Evolutionary conservation across 35 echinoderm and acorn worm genomes (phyloP).

Genomic region (Heliocidaris tuberculata): DNA sequence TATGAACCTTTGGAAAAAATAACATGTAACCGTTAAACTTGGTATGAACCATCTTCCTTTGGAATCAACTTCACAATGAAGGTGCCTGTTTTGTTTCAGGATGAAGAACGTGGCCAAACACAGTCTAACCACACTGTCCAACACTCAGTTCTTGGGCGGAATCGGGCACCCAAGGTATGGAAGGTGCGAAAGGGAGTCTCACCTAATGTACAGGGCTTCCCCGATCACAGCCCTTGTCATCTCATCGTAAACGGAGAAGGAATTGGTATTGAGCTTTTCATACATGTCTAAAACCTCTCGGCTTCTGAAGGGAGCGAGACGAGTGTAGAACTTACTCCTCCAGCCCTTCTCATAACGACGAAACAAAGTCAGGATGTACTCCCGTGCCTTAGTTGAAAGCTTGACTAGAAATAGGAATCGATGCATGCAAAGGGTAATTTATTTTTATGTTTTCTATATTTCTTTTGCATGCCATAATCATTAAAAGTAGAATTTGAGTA

Average conservation of each 20-base stretch:
- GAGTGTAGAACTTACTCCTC: neutral
- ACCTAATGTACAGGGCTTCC: slow-evolving; percentile 25
- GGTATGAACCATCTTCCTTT: neutral
- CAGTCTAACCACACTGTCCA: no score
- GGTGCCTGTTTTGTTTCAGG: neutral
- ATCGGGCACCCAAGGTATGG: neutral
- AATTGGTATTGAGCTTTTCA: slow-evolving; percentile 1
- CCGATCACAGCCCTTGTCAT: slow-evolving; percentile 1
- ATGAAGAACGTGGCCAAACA: neutral
- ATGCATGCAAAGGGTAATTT: neutral
- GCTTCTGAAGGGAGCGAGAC: neutral
- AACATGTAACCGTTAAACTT: no score
- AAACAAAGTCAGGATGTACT: neutral
- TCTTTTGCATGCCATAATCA: neutral
- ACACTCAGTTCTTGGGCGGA: neutral
- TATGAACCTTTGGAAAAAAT: no score
- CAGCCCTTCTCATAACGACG: slow-evolving; percentile 28
- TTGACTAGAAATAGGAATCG: neutral
- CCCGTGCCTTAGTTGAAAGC: neutral
- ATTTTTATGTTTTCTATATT: neutral
- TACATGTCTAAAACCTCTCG: neutral
- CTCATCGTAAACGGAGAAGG: slow-evolving; percentile 40
- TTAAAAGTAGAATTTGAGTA: neutral
- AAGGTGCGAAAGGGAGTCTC: neutral
- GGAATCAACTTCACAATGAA: neutral